Conservation (phyloP, 92 coral and sea anemone genomes). For the Parazoanthus atlanticus region DNA sequence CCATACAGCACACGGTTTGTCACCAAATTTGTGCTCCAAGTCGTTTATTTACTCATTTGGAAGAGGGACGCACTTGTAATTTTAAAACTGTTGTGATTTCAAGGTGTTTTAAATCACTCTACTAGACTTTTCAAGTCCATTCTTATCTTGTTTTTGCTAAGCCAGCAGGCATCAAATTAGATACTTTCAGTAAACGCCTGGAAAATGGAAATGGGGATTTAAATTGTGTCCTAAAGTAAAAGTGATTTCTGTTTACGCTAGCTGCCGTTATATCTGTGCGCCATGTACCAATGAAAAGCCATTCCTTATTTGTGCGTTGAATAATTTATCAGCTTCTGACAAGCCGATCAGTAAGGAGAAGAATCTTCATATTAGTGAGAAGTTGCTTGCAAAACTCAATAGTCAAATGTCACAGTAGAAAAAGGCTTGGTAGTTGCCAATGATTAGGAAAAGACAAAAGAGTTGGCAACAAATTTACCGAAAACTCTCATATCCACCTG, state of each 20-base stretch:
- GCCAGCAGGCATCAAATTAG: neutral
- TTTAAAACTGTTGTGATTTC: neutral
- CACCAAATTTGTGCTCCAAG: neutral
- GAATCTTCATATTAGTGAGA: neutral
- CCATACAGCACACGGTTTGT: neutral
- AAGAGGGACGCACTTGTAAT: neutral
- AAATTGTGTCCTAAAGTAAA: neutral
- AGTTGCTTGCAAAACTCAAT: neutral
- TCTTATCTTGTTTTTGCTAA: neutral
- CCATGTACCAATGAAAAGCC: neutral
- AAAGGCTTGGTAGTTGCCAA: neutral
- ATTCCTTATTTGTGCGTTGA: neutral
- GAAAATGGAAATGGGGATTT: neutral
- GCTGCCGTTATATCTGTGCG: neutral
- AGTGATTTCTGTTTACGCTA: neutral
- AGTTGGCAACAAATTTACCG: no score
- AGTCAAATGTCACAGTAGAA: neutral
- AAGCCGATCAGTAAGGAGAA: neutral
- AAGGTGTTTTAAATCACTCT: neutral
- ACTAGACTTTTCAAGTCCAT: neutral
- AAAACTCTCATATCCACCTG: no score
- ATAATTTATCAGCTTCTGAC: neutral
- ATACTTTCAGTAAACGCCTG: neutral
- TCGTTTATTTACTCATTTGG: neutral
- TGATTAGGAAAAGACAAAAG: no score